Conservation (phyloP, 2,797 vertebrate genomes). For the Phalanger gymnotis region DNA sequence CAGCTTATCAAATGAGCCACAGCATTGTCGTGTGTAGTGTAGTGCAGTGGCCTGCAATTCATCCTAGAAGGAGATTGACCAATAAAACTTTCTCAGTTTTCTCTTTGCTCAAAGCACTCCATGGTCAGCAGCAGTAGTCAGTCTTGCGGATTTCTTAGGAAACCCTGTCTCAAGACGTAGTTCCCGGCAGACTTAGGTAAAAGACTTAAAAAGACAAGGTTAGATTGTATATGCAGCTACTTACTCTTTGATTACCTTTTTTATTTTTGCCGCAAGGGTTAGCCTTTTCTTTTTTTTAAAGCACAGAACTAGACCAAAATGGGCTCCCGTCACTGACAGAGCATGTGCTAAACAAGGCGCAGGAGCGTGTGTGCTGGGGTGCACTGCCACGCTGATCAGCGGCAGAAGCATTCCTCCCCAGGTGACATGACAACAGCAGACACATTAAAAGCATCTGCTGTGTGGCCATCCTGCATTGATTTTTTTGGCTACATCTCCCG, state of each 20-base stretch:
- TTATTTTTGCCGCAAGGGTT: neutral
- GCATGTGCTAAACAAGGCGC: neutral
- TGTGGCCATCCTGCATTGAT: neutral
- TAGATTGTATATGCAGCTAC: neutral
- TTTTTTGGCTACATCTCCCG: constrained; percentile 37
- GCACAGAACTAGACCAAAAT: neutral
- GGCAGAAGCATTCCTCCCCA: neutral
- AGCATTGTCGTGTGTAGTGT: neutral
- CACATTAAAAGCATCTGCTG: neutral
- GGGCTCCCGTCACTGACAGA: neutral
- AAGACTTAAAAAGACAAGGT: neutral
- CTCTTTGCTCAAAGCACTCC: neutral
- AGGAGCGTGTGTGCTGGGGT: neutral
- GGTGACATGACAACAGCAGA: neutral
- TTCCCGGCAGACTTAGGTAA: neutral
- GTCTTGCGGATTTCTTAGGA: neutral
- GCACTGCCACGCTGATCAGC: neutral
- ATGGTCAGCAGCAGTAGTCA: neutral
- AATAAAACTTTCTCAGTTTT: neutral
- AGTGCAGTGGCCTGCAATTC: neutral
- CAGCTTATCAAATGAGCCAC: neutral
- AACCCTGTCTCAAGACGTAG: neutral
- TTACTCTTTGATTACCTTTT: neutral
- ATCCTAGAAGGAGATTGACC: neutral
- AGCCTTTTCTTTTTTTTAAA: neutral